A percentile compares a stretch with the other conserved stretches of the same genome.
Evolutionary conservation across 2,797 vertebrate species (phyloP).

Genomic region (Sebastes kiyomatsui): DNA sequence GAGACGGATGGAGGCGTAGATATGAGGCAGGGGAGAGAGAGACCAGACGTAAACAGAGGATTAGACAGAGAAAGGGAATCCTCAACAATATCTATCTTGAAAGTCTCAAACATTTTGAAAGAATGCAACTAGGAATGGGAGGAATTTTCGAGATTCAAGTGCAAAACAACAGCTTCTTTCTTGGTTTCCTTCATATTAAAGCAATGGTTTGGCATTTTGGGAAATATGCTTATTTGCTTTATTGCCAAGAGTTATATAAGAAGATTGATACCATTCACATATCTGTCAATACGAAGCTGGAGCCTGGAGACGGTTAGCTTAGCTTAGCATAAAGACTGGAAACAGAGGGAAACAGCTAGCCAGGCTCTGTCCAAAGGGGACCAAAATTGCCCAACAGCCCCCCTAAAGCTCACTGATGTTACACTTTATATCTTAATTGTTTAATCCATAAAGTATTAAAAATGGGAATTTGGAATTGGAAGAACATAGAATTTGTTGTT

Average conservation of each 20-base stretch:
- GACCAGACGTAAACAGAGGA: conserved; percentile 58
- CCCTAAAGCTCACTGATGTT: background rate
- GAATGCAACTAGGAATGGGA: background rate
- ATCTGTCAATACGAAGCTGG: background rate
- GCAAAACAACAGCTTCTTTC: background rate
- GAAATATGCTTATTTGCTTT: background rate
- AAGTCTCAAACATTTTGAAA: conserved; percentile 3
- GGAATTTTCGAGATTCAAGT: background rate
- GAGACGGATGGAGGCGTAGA: conserved; percentile 41
- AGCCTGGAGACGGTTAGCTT: background rate
- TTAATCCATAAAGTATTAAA: no score
- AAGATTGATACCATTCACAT: background rate
- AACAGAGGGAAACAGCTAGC: background rate
- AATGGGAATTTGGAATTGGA: no score
- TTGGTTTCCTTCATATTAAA: background rate
- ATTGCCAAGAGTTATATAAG: background rate
- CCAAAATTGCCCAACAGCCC: no score
- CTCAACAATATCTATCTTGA: conserved; percentile 40
- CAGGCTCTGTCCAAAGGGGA: no score
- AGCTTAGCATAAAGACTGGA: background rate
- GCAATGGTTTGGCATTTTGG: background rate
- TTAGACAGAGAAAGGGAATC: conserved; percentile 55
- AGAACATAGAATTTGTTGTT: background rate
- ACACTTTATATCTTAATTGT: background rate
- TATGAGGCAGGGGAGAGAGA: conserved; percentile 39